Conservation (phyloP, 2,888 invertebrate genomes). For the Campoletis raptor region DNA sequence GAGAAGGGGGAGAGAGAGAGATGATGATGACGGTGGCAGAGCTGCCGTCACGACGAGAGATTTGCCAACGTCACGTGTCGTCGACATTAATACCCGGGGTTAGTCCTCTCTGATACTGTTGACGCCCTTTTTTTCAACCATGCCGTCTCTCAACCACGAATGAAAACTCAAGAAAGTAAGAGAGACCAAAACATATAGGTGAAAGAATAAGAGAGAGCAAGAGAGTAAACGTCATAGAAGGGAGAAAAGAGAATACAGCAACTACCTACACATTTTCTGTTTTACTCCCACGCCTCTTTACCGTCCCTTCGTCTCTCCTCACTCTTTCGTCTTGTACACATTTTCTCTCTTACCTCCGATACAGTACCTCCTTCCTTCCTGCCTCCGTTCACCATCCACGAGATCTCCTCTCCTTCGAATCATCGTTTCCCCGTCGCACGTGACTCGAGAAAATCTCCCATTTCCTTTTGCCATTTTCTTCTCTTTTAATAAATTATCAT, state of each 20-base stretch:
- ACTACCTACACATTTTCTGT: conserved; percentile 69
- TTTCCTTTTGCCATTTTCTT: background rate
- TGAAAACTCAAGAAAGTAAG: conserved; percentile 59
- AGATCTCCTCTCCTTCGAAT: conserved; percentile 21
- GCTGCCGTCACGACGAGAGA: conserved; percentile 75
- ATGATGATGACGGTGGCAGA: conserved; percentile 66
- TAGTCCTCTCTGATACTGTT: conserved; percentile 77
- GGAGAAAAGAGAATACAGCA: conserved; percentile 58
- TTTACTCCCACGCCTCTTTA: conserved; percentile 68
- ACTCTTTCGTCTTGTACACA: conserved; percentile 55
- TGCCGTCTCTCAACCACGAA: conserved; percentile 53
- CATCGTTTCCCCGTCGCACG: conserved; percentile 28
- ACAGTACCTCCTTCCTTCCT: conserved; percentile 59
- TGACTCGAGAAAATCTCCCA: conserved; percentile 33
- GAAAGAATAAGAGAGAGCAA: conserved; percentile 20
- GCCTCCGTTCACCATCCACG: conserved; percentile 60
- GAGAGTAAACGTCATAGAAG: conserved; percentile 32
- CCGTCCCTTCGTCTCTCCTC: conserved; percentile 61
- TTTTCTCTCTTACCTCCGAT: conserved; percentile 58
- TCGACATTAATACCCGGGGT: conserved; percentile 79
- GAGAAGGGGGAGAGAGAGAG: conserved; percentile 58
- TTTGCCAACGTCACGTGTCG: conserved; percentile 83
- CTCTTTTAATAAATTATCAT: background rate
- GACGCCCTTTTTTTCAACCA: conserved; percentile 69
- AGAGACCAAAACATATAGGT: conserved; percentile 26